Evolutionary conservation across 2,888 invertebrate species (phyloP), one percentile per base, ranked within the genome.

Genomic region (Torymus tubicola): DNA sequence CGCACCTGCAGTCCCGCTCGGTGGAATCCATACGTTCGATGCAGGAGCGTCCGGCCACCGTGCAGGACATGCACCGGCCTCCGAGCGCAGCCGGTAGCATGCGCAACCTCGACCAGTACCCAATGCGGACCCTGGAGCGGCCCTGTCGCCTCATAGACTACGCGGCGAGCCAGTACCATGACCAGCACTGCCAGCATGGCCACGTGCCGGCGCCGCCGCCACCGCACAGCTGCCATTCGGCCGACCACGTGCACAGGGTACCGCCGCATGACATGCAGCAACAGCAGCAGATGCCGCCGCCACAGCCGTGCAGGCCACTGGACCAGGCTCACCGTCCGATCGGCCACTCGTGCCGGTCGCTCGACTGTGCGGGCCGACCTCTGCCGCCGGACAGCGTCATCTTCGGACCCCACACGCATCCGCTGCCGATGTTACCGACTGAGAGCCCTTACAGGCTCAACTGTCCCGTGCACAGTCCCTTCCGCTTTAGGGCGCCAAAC

Each of bases 391-490:
- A 92, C 89, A 89, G 92, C 88, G 89, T 92, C 89, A 91, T 91
- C 84, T 89, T 91, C 87, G 90, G 88, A 52, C 87, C 91, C 55
- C 91, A 91, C 92, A 90, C 93, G 88, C 91, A 93, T 91, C 89
- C 93, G 90, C 87, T 92, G 91, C 91, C 91, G 86, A 90, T 90
- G 86, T 92, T 91, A 85, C 92, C 91, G 86, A 88, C 91, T 90
- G 91, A 92, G 91, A 92, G 89, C 85, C 91, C 89, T 81, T 92
- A 90, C 89, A 91, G 92, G 87, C 89, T 91, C 88, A 93, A 94
- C 87, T 95, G 95, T 87, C 95, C 95, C 67, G 95, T 95, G 87
- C 95, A 95, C 91, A 95, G 95, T 87, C 95, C 95, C 42, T 95
- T 94, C 90, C 92, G 95, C 84, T 95, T 94, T 88, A 91, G 93